A percentile compares a stretch with the other conserved stretches of the same genome.
phyloP scores from a whole-genome alignment of 1,140 invertebrate species.

The Hydropsyche tenuis region DNA sequence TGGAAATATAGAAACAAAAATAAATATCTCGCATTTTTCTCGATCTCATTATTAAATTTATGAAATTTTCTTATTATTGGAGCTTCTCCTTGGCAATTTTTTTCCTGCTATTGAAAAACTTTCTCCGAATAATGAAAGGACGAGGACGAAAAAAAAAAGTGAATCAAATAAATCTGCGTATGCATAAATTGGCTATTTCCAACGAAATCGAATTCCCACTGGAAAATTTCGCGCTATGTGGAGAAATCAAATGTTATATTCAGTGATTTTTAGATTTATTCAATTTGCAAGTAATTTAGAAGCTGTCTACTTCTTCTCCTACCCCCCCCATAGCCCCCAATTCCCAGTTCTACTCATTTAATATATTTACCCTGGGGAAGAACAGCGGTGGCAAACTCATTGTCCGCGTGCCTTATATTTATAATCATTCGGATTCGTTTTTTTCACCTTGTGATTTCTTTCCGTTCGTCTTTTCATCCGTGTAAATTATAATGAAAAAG shows the following conservation, averaged over 20 bases:
- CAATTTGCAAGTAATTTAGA: conserved; percentile 51
- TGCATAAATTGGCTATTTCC: conserved; percentile 50
- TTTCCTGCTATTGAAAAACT: conserved; percentile 23
- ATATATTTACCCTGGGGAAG: conserved; percentile 31
- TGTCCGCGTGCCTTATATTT: conserved; percentile 18
- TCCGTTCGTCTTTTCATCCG: neutral
- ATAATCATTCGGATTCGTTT: conserved; percentile 4
- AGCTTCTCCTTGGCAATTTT: neutral
- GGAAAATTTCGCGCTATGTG: conserved; percentile 42
- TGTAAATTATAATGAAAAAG: conserved; percentile 10
- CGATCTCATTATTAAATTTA: no score
- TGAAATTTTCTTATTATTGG: no score
- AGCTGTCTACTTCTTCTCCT: conserved; percentile 18
- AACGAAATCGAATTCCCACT: conserved; percentile 34
- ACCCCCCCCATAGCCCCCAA: neutral
- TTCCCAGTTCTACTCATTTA: conserved; percentile 28
- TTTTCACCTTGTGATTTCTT: neutral
- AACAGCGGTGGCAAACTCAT: conserved; percentile 25
- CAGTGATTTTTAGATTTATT: conserved; percentile 51
- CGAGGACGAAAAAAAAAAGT: conserved; percentile 33
- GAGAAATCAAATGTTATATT: conserved; percentile 47
- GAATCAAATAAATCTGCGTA: conserved; percentile 45
- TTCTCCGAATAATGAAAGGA: conserved; percentile 8
- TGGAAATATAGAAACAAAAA: neutral
- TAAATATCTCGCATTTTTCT: neutral